Base-by-base conservation (phyloP, 2,113 vertebrate species). In the Bubo bubo region DNA sequence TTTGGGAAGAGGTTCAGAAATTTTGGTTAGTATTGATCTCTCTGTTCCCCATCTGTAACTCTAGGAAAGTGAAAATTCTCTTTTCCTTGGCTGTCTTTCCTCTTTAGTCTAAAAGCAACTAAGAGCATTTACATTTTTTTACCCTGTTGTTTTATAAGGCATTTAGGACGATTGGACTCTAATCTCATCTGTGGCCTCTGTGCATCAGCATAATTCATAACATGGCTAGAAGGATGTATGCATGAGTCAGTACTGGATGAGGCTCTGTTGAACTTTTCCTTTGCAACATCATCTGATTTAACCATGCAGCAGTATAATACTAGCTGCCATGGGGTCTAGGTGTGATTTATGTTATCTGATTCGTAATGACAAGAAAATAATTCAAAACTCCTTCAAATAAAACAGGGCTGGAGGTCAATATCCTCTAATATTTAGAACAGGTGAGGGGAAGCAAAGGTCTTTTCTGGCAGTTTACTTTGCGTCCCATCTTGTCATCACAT, bases 301-400 rank as follows among this genome's bases (percentile, higher is more conserved):
- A 32, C 52, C 1, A 1, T 58, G 66, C 58, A 64, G 58, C 35
- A 23, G 24, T 28, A 1, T 41, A n/a, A 66, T 23, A 27, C 27
- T 23, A 18, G 37, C 70, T 93, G 79, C 74, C 45, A 4, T 10
- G 28, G 68, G n/a, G 41, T 50, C 43, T 77, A 59, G 60, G 34
- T 94, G 70, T 86, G 71, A 88, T 94, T 83, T 93, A 50, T 94
- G 43, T 64, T 90, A 76, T 90, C 71, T 92, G 71, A 50, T 88
- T 88, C 15, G 0, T 68, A 64, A 62, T 18, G 55, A 45, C 74
- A 92, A 59, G 66, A 95, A 93, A 90, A 73, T 88, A 95, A 88
- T 92, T 83, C 62, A 83, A 85, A 91, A 83, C 53, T 90, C 20
- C 30, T 94, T 92, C 74, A 86, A 58, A 80, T 82, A 60, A 88